Conservation (phyloP, 2,113 vertebrate genomes). For the Raphicerus campestris region DNA sequence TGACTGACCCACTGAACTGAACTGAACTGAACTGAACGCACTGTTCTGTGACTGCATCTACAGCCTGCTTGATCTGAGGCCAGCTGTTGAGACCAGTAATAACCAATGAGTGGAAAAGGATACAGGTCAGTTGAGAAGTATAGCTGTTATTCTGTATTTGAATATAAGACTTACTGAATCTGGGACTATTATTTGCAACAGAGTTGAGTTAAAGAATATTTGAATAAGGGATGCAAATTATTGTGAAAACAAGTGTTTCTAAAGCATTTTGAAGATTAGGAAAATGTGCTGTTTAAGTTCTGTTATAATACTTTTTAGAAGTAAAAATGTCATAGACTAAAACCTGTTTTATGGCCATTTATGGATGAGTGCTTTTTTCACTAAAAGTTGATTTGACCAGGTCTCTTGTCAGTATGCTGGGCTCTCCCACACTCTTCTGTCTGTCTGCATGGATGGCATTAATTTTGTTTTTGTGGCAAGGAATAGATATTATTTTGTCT, state of each 20-base stretch:
- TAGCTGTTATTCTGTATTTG: neutral
- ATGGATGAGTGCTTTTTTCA: neutral
- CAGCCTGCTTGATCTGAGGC: neutral
- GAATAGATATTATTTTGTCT: neutral
- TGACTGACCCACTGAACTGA: too few relatives aligned
- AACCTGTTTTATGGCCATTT: neutral
- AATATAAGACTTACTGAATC: neutral
- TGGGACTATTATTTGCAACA: neutral
- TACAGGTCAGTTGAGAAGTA: neutral
- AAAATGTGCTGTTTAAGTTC: neutral
- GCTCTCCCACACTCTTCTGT: neutral
- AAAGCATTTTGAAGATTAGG: conserved; percentile 4
- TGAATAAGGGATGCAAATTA: neutral
- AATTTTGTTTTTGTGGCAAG: neutral
- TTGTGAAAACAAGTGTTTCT: neutral
- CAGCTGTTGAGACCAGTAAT: neutral
- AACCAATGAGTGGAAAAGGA: neutral
- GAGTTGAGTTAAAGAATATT: conserved; percentile 2
- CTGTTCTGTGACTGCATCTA: neutral
- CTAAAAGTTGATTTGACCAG: neutral
- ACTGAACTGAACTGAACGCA: neutral
- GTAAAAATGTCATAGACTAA: neutral
- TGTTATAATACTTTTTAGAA: neutral
- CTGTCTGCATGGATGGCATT: neutral
- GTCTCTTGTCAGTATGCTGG: neutral